Evolutionary conservation across 2,113 vertebrate species (phyloP).

Genomic region (Taurulus bubalis): DNA sequence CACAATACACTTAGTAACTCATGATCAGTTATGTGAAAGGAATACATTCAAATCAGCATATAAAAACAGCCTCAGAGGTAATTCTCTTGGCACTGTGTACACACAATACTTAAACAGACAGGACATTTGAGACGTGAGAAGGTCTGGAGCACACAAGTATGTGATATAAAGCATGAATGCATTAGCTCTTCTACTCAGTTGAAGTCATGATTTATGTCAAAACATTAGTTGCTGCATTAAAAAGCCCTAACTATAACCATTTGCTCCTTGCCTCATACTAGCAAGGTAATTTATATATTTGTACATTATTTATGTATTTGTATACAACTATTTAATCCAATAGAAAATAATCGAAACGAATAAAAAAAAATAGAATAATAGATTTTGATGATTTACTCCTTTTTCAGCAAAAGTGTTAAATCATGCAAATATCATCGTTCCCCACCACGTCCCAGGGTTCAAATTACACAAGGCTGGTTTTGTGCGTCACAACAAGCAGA

Average conservation of each 20-base stretch:
- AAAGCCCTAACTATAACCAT: background rate
- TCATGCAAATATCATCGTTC: slow-evolving; percentile 51
- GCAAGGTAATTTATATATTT: background rate
- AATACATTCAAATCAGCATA: background rate
- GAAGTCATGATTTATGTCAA: background rate
- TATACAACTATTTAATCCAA: background rate
- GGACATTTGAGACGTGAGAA: background rate
- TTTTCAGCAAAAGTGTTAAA: slow-evolving; percentile 44
- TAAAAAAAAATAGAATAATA: background rate
- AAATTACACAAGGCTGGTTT: slow-evolving; percentile 56
- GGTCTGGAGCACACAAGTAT: background rate
- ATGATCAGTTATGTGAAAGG: background rate
- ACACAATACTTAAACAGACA: background rate
- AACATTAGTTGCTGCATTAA: background rate
- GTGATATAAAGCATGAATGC: background rate
- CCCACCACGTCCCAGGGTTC: slow-evolving; percentile 35
- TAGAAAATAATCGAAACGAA: background rate
- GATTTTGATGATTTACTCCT: slow-evolving; percentile 10
- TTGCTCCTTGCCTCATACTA: background rate
- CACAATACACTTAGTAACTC: background rate
- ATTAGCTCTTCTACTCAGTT: background rate
- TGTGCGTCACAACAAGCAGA: slow-evolving; percentile 63
- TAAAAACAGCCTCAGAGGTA: background rate
- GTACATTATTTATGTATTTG: background rate
- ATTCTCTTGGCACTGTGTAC: background rate